A percentile compares a stretch with the other conserved stretches of the same genome.
Conservation (phyloP, 2,113 vertebrate species). For the Bucco capensis region DNA sequence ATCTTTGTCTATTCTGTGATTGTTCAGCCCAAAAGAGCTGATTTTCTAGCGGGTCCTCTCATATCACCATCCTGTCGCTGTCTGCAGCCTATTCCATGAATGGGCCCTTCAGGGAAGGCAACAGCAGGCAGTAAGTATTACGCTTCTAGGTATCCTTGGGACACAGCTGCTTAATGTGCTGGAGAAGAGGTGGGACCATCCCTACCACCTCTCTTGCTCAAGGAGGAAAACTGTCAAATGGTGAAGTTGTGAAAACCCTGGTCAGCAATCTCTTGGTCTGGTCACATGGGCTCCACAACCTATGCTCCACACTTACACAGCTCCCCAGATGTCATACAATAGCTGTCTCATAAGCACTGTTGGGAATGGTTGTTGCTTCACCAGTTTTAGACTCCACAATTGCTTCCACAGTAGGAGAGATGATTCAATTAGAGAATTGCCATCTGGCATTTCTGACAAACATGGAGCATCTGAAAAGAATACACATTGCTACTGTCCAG, state of each 20-base stretch:
- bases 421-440: neutral
- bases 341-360: neutral
- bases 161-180: neutral
- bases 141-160: neutral
- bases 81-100: accelerated
- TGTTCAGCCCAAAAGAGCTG: neutral
- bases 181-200: neutral
- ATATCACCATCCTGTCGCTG: neutral
- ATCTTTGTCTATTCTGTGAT: neutral
- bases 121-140: neutral
- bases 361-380: neutral
- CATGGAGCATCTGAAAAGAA: constrained; percentile 11
- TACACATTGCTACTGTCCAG: constrained; percentile 45
- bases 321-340: neutral
- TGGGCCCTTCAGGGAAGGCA: neutral
- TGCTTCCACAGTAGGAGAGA: neutral
- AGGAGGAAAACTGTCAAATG: neutral
- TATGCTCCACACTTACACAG: accelerated
- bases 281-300: neutral
- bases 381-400: neutral
- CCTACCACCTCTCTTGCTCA: neutral
- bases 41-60: neutral
- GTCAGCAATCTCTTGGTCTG: neutral
- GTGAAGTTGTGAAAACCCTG: neutral
- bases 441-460: neutral